Evolutionary conservation across 2,113 vertebrate genomes (phyloP).

Genomic region (Cisticola juncidis): DNA sequence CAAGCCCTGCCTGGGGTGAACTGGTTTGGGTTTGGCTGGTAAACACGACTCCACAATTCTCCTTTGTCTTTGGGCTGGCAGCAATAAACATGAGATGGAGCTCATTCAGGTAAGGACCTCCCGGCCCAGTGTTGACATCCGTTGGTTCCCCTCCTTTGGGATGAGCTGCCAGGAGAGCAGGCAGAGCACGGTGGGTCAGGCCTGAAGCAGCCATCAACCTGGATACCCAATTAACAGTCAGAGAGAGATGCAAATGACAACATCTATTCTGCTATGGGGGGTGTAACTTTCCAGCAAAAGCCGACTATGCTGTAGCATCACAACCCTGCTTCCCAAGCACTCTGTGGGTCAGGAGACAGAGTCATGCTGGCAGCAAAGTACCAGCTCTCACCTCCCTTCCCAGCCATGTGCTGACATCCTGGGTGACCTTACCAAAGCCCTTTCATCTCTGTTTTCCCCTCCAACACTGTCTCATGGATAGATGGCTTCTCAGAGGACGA

Average conservation of each 20-base stretch:
- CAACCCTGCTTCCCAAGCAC: background rate
- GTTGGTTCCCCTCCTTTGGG: accelerated
- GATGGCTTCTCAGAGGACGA: background rate
- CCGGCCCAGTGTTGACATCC: accelerated
- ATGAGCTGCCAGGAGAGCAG: background rate
- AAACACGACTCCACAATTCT: accelerated
- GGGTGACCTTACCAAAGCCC: background rate
- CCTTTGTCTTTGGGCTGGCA: background rate
- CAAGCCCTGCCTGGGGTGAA: background rate
- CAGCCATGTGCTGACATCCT: background rate
- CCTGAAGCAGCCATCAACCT: background rate
- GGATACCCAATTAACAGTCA: background rate
- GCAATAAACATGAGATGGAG: background rate
- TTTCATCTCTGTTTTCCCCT: background rate
- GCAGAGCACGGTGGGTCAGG: background rate
- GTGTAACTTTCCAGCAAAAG: background rate
- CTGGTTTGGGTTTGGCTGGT: background rate
- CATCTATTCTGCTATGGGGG: background rate
- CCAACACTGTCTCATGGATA: background rate
- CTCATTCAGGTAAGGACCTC: background rate
- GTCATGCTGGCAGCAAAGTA: accelerated
- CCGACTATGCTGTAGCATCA: accelerated
- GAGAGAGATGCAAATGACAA: background rate
- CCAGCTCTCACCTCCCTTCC: background rate
- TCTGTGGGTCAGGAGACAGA: background rate